Percentiles rank a stretch among this genome's conserved stretches.
Conservation (phyloP, 2,888 invertebrate genomes). For the Xestia ashworthii region DNA sequence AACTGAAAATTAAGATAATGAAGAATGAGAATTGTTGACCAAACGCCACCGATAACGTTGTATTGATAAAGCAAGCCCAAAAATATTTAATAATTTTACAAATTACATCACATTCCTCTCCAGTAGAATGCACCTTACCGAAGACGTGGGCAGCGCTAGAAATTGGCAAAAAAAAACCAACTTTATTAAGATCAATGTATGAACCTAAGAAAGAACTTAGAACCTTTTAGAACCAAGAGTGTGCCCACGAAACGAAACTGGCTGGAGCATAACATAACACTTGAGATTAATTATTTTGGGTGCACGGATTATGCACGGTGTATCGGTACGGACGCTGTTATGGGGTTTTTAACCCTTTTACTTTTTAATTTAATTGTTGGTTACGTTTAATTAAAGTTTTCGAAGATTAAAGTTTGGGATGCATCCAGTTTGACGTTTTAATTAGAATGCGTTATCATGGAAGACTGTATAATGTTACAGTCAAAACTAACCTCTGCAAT, state of each 20-base stretch:
- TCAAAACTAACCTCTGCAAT: neutral
- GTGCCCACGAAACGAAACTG: constrained; percentile 58
- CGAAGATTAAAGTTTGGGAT: constrained; percentile 21
- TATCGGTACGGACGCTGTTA: constrained; percentile 56
- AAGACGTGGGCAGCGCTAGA: neutral
- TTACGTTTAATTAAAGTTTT: constrained; percentile 51
- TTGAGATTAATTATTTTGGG: constrained; percentile 77
- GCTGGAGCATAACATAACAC: constrained; percentile 69
- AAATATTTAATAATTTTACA: constrained; percentile 4
- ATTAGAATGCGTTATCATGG: neutral
- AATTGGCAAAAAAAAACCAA: neutral
- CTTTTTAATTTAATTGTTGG: constrained; percentile 57
- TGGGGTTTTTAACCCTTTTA: constrained; percentile 75
- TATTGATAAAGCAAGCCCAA: neutral
- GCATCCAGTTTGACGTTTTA: constrained; percentile 15
- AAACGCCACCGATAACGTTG: neutral
- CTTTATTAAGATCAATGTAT: neutral
- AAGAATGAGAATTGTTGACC: neutral
- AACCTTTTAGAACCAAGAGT: constrained; percentile 19
- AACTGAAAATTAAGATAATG: neutral
- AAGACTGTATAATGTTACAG: neutral
- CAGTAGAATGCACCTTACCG: neutral
- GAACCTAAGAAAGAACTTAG: constrained; percentile 14
- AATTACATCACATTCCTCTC: neutral
- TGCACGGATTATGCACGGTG: constrained; percentile 75